phyloP scores from a whole-genome alignment of 2,888 invertebrate species.

The Clusia tigrina region DNA sequence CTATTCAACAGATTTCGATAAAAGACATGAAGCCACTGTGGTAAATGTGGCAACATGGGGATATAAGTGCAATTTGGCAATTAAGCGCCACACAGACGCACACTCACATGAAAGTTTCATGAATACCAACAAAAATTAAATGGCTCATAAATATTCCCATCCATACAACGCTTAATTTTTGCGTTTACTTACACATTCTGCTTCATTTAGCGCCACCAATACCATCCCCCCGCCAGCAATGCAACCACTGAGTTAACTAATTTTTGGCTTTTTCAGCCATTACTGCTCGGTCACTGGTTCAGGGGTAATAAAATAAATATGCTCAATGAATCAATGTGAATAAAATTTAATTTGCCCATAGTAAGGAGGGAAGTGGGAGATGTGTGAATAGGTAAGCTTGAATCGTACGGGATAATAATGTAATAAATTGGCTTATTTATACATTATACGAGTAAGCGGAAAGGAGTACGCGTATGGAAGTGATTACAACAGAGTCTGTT shows the following conservation, averaged over 20 bases:
- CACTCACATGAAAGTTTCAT: no score
- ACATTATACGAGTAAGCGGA: no score
- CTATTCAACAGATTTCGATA: no score
- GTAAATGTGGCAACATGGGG: no score
- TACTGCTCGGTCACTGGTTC: no score
- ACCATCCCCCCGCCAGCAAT: no score
- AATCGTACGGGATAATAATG: neutral
- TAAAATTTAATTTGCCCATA: slow-evolving; percentile 12
- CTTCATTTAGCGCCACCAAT: neutral
- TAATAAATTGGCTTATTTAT: neutral
- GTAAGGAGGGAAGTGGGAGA: neutral
- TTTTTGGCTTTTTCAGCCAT: slow-evolving; percentile 15
- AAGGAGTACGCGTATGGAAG: no score
- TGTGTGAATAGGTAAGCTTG: slow-evolving; percentile 12
- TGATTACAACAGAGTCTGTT: no score
- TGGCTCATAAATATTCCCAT: neutral
- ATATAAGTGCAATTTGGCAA: slow-evolving; percentile 13
- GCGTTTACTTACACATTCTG: slow-evolving; percentile 8
- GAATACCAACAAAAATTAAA: no score
- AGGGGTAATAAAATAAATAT: slow-evolving; percentile 18
- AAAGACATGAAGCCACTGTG: no score
- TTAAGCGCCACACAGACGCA: neutral
- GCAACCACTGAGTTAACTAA: neutral
- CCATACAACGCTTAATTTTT: no score
- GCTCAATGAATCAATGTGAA: slow-evolving; percentile 12